Evolutionary conservation across 2,797 vertebrate species (phyloP), one percentile per base, ranked within the genome.

Genomic region (Coendou prehensilis): DNA sequence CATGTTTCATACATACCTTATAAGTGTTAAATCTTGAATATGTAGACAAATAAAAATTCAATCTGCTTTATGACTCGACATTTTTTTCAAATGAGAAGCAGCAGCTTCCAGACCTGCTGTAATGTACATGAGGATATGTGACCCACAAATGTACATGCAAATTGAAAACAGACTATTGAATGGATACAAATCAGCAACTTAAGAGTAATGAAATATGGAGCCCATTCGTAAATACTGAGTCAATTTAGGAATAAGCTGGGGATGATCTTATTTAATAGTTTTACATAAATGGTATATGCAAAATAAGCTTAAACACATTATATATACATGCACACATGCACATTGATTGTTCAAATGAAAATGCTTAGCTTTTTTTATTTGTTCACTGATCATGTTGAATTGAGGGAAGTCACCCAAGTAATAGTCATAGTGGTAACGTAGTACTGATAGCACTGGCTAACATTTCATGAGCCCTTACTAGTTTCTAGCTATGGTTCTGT

Each of bases 101-200:
- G 3, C n/a, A 73, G 47, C 2, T 11, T n/a, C 13, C 6, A 88
- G 71, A 41, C 52, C 79, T 71, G 50, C 75, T 80, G 4, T 15
- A 94, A 87, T 78, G 10, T 23, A 67, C 33, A 63, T 50, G 14
- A 47, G 41, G 22, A 23, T 11, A 15, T 37, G 10, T 9, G 4
- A 18, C 41, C 14, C 45, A 63, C 5, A 54, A 50, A 41, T n/a
- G 71, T 59, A 83, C 28, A 17, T 1, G 37, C 75, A 78, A 75
- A 94, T 63, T 89, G 37, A 91, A 92, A 89, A 79, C 33, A 8
- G 10, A 85, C 76, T 88, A 22, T 1, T 47, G 17, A 83, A 85
- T 64, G 61, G 1, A 33, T 45, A 18, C 14, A 82, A 84, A 85
- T 67, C 30, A 76, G 56, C 45, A 81, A 56, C 10, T 64, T 85